phyloP scores from a whole-genome alignment of 2,113 vertebrate species.

The Atherinomorus stipes region DNA sequence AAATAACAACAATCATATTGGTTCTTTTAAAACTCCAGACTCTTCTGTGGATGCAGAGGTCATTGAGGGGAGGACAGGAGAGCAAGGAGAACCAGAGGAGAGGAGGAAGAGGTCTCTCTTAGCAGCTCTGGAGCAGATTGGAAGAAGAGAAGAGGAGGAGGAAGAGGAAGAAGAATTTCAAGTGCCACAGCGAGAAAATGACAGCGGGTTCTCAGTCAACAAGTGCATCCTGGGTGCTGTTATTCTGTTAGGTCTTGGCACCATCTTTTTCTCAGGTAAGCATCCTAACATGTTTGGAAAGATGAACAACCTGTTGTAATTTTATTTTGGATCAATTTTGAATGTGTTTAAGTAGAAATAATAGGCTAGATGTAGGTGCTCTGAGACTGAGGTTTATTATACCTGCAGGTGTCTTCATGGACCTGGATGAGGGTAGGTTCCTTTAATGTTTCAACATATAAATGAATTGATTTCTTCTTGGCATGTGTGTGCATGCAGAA shows the following conservation, averaged over 20 bases:
- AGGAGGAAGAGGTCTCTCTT: conserved; percentile 74
- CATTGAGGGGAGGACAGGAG: conserved; percentile 43
- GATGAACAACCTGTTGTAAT: not conserved
- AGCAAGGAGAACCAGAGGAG: conserved; percentile 58
- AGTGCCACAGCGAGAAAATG: conserved; percentile 65
- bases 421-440: conserved; percentile 83
- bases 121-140: conserved; percentile 70
- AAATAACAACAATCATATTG: not conserved
- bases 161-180: conserved; percentile 72
- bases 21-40: conserved; percentile 23
- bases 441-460: not conserved
- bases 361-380: conserved; percentile 6
- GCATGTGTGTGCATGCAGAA: conserved; percentile 27
- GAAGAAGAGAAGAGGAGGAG: conserved; percentile 72
- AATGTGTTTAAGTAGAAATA: not conserved
- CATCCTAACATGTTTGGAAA: not conserved
- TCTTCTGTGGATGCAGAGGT: conserved; percentile 37
- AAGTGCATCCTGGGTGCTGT: conserved; percentile 88
- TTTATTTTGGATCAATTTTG: not conserved
- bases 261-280: conserved; percentile 84
- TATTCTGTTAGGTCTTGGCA: conserved; percentile 84
- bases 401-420: conserved; percentile 85
- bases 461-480: conserved; percentile 3
- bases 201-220: conserved; percentile 80
- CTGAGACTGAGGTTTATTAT: conserved; percentile 75